Percentiles rank a stretch among this genome's conserved stretches.
These are phyloP conservation scores for Aelia acuminata DNA, from an alignment of 2,888 invertebrate genomes.

Conservation along the genomic window DNA sequence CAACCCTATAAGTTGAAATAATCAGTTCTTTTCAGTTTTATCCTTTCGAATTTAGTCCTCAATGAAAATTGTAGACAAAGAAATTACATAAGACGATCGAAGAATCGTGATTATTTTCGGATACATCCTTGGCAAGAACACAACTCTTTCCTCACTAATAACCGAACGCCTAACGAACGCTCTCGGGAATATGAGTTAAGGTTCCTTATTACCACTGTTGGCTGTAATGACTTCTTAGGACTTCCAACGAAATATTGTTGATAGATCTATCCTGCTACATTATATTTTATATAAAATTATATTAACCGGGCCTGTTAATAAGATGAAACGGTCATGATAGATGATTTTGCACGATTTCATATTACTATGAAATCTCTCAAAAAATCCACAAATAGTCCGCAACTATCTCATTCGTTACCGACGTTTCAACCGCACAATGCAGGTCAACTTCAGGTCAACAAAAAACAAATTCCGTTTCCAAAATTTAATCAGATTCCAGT, in stretches of 20 bases:
- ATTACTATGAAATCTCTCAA: no score
- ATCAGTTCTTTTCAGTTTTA: no score
- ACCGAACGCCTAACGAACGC: neutral
- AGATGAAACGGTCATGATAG: no score
- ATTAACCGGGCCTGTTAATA: neutral
- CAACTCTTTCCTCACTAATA: neutral
- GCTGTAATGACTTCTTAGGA: neutral
- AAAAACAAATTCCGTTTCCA: no score
- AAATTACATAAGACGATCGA: neutral
- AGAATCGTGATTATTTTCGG: neutral
- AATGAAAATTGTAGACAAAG: neutral
- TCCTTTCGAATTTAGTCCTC: neutral
- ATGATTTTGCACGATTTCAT: no score
- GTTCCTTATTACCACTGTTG: neutral
- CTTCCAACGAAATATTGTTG: neutral
- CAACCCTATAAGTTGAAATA: no score
- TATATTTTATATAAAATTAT: neutral
- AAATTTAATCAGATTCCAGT: no score
- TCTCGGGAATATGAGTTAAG: neutral
- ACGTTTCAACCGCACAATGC: no score
- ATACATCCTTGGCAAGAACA: neutral
- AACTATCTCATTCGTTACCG: no score
- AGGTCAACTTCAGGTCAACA: no score
- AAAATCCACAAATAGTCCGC: no score
- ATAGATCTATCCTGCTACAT: neutral